These are phyloP conservation scores for Brachyhypopomus gauderio DNA, from an alignment of 2,113 vertebrate species.

Conservation along the genomic window DNA sequence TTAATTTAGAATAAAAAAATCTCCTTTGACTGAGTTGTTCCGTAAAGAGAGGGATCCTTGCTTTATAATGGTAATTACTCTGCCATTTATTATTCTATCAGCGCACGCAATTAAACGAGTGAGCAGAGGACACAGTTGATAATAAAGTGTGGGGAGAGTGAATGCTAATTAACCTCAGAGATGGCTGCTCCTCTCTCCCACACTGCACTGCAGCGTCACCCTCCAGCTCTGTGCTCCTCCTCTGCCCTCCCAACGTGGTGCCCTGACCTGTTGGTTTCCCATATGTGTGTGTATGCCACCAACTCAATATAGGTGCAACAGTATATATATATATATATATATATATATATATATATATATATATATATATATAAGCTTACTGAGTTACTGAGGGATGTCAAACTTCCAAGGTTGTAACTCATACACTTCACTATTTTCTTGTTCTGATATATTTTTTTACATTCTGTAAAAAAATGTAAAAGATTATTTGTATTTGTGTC, in stretches of 20 bases:
- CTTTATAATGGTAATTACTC: constrained; percentile 99
- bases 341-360: constrained; percentile 58
- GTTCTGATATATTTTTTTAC: not conserved
- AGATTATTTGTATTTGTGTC: no score
- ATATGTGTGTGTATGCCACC: no score
- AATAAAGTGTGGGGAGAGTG: constrained; percentile 98
- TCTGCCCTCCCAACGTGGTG: constrained; percentile 74
- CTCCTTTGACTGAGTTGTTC: constrained; percentile 99
- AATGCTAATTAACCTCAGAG: constrained; percentile 99
- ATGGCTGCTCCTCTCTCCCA: constrained; percentile 90
- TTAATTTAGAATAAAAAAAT: constrained; percentile 98
- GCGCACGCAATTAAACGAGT: constrained; percentile 99
- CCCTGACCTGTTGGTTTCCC: constrained; percentile 32
- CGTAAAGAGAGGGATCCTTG: constrained; percentile 99
- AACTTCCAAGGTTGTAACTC: constrained; percentile 77
- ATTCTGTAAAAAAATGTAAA: no score
- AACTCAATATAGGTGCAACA: no score
- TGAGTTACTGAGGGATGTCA: constrained; percentile 81
- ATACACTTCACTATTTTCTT: constrained; percentile 41
- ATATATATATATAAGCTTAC: no score
- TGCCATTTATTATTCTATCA: constrained; percentile 99
- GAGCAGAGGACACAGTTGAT: constrained; percentile 98
- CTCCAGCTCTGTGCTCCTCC: constrained; percentile 76
- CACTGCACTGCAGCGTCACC: constrained; percentile 14
- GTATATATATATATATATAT: no score